Evolutionary conservation across 2,888 invertebrate genomes (phyloP), one percentile per base, ranked within the genome.

Genomic region (Protonemura montana): DNA sequence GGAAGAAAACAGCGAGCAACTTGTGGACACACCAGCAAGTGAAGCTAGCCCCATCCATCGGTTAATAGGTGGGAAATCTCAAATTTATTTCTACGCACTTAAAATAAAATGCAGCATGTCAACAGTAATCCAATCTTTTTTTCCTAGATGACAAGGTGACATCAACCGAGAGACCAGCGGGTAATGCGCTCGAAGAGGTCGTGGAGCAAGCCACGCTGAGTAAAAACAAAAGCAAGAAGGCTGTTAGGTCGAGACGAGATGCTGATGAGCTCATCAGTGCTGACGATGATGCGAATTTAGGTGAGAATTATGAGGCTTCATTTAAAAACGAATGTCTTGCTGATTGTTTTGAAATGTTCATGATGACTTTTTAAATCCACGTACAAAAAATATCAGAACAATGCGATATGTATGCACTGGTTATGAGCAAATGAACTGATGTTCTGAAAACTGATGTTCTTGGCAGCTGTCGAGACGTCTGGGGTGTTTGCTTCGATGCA

Each of bases 401-500:
- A n/a, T n/a, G n/a, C n/a, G n/a, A n/a, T n/a, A n/a, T n/a, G n/a
- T n/a, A n/a, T n/a, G n/a, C n/a, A n/a, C n/a, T n/a, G n/a, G n/a
- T n/a, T n/a, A n/a, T n/a, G n/a, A n/a, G n/a, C n/a, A n/a, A n/a
- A n/a, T n/a, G n/a, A n/a, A n/a, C n/a, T n/a, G n/a, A n/a, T n/a
- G n/a, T n/a, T n/a, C n/a, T n/a, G n/a, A n/a, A n/a, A n/a, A n/a
- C n/a, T n/a, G n/a, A n/a, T n/a, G n/a, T n/a, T n/a, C n/a, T n/a
- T n/a, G 41, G 41, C 13, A 59, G 59, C 16, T 1, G 59, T 10
- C 6, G 94, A 93, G 89, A 93, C 93, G 89, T 92, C 92, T 88
- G 91, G 93, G 81, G 90, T 92, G 82, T 89, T 91, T 6, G 92
- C 93, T 13, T 91, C 91, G n/a, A 90, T 94, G 5, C 91, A 92